Evolutionary conservation across 2,888 invertebrate species (phyloP).

Genomic region (Sicus ferrugineus): DNA sequence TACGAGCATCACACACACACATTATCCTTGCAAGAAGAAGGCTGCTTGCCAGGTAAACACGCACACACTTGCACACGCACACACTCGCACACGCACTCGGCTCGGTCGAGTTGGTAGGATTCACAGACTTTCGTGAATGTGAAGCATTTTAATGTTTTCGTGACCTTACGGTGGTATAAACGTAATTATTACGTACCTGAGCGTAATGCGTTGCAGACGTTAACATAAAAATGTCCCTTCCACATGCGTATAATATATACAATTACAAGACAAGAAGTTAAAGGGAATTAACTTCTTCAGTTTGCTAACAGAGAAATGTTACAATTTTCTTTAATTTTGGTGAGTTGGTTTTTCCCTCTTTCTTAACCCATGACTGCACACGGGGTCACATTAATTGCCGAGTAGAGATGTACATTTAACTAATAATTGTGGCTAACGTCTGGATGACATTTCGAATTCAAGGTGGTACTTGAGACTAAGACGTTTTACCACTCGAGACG

Average conservation of each 20-base stretch:
- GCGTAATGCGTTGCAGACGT: not conserved
- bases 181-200: not conserved
- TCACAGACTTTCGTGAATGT: not conserved
- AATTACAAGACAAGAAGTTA: not conserved
- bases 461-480: no score
- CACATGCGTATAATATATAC: not conserved
- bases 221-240: not conserved
- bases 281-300: no score
- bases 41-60: conserved; percentile 4
- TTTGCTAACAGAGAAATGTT: no score
- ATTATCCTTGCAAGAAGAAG: conserved; percentile 8
- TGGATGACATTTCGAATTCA: no score
- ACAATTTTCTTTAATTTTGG: no score
- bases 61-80: not conserved
- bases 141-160: conserved; percentile 10
- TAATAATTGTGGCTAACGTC: no score
- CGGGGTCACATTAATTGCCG: no score
- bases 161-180: no score
- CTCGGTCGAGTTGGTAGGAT: not conserved
- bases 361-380: no score
- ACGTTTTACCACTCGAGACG: no score
- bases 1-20: not conserved
- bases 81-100: not conserved
- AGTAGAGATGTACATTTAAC: no score
- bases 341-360: no score